Percentiles rank a stretch among this genome's conserved stretches.
These are phyloP conservation scores for Lamellibrachia columna DNA, from an alignment of 2,888 invertebrate species.

Conservation along the genomic window DNA sequence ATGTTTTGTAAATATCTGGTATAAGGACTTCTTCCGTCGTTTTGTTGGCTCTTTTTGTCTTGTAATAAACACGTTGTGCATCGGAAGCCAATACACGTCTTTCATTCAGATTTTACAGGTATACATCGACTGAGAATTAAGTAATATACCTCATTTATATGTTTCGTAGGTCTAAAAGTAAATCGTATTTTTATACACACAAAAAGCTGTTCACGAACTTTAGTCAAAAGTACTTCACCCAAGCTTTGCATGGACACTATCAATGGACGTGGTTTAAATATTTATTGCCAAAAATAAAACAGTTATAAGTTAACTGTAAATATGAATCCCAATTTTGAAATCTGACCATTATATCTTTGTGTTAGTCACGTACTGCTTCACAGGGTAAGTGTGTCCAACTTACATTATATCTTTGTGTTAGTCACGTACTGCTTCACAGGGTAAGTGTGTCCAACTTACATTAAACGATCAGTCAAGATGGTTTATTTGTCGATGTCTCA, in stretches of 20 bases:
- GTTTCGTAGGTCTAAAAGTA: too few relatives aligned
- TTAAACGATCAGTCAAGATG: not conserved
- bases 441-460: not conserved
- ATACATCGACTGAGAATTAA: too few relatives aligned
- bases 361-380: not conserved
- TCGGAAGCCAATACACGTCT: too few relatives aligned
- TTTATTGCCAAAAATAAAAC: not conserved
- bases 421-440: not conserved
- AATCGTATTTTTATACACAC: not conserved
- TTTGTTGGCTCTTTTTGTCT: too few relatives aligned
- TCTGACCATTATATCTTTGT: not conserved
- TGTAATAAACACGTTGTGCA: too few relatives aligned
- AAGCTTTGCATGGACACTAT: not conserved
- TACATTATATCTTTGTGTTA: not conserved
- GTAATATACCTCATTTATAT: too few relatives aligned
- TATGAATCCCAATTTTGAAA: not conserved
- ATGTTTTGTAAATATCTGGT: too few relatives aligned
- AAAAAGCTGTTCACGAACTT: not conserved
- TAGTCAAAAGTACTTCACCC: not conserved
- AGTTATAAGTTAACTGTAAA: not conserved
- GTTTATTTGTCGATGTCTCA: not conserved
- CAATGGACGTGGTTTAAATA: not conserved
- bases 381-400: not conserved
- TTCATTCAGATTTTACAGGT: too few relatives aligned
- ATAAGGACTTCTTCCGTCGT: too few relatives aligned